These are phyloP conservation scores for Heterodera schachtii DNA, from an alignment of 1,140 invertebrate species.

Conservation along the genomic window DNA sequence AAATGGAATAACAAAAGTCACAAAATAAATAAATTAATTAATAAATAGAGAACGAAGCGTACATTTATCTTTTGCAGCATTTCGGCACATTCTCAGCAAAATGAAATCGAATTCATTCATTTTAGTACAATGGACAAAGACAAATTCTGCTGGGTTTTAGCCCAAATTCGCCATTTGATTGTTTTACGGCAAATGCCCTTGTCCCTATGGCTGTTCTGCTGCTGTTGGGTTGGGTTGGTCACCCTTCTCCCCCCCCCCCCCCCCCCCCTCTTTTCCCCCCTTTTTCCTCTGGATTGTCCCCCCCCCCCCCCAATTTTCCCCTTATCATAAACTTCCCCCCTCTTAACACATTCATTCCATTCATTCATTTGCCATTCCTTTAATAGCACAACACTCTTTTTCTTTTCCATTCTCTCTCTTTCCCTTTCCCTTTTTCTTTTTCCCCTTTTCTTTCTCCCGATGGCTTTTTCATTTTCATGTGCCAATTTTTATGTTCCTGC, in stretches of 20 bases:
- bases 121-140: neutral
- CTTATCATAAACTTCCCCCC: too few relatives aligned
- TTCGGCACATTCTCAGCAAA: neutral
- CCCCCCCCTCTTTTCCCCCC: neutral
- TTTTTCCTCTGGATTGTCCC: neutral
- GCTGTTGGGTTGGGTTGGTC: too few relatives aligned
- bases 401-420: too few relatives aligned
- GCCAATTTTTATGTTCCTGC: too few relatives aligned
- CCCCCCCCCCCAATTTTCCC: neutral
- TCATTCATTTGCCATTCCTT: neutral
- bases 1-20: too few relatives aligned
- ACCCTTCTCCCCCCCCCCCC: too few relatives aligned
- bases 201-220: too few relatives aligned
- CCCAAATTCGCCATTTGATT: neutral
- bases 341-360: neutral
- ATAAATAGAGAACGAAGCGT: neutral
- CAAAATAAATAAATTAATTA: neutral
- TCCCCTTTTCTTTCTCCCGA: too few relatives aligned
- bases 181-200: neutral
- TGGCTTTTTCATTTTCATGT: too few relatives aligned
- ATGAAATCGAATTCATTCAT: neutral
- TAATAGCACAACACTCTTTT: neutral
- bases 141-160: neutral
- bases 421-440: too few relatives aligned
- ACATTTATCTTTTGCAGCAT: neutral